Conservation (phyloP, 92 coral and sea anemone genomes). For the Porites rus region DNA sequence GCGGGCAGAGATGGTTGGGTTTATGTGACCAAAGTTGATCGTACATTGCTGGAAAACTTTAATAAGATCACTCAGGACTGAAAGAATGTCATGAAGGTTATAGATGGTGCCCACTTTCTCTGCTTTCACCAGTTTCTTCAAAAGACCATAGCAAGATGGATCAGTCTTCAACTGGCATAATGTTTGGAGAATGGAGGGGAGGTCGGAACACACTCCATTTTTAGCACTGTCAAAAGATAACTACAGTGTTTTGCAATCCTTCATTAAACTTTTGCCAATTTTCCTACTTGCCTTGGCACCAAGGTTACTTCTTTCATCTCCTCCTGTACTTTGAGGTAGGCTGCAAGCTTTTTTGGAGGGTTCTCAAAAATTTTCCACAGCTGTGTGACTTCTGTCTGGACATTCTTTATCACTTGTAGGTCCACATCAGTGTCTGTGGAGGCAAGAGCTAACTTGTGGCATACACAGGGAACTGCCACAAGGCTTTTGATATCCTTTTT, state of each 20-base stretch:
- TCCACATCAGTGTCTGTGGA: slow-evolving; percentile 9
- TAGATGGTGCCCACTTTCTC: slow-evolving; percentile 16
- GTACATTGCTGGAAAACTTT: slow-evolving; percentile 29
- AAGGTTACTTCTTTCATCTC: slow-evolving; percentile 27
- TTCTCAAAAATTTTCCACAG: slow-evolving; percentile 18
- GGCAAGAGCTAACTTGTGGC: slow-evolving; percentile 14
- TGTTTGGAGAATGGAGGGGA: slow-evolving; percentile 22
- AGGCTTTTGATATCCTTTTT: slow-evolving; percentile 42
- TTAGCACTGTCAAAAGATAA: slow-evolving; percentile 22
- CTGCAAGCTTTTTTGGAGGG: slow-evolving; percentile 35
- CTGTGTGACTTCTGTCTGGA: slow-evolving; percentile 33
- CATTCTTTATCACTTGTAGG: slow-evolving; percentile 30
- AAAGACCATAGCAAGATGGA: slow-evolving; percentile 34
- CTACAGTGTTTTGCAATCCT: slow-evolving; percentile 39
- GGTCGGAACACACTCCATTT: slow-evolving; percentile 21
- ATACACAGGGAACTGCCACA: slow-evolving; percentile 33
- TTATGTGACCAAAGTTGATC: slow-evolving; percentile 23
- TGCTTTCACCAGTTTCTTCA: slow-evolving; percentile 6
- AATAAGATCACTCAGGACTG: slow-evolving; percentile 27
- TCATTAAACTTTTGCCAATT: slow-evolving; percentile 18
- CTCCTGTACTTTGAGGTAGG: slow-evolving; percentile 17
- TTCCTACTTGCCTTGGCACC: slow-evolving; percentile 13
- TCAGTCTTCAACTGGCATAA: slow-evolving; percentile 29
- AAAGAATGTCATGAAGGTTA: slow-evolving; percentile 24
- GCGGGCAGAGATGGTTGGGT: slow-evolving; percentile 6